Evolutionary conservation across 1,140 invertebrate species (phyloP).

Genomic region (Hyphantria cunea): DNA sequence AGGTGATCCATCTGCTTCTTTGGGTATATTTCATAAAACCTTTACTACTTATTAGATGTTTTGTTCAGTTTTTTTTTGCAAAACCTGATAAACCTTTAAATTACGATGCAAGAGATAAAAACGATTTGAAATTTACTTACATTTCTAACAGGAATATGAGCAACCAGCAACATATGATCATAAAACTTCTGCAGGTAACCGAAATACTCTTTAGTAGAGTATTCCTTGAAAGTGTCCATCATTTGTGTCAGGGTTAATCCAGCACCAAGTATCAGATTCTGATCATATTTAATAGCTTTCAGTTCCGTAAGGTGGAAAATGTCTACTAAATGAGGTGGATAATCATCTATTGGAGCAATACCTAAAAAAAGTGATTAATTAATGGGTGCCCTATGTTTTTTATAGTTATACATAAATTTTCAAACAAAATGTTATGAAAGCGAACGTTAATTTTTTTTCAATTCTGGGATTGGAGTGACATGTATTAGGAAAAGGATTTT

Average conservation of each 20-base stretch:
- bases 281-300: constrained; percentile 71
- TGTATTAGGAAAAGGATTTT: too few species aligned
- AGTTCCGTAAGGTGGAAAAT: constrained; percentile 85
- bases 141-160: constrained; percentile 87
- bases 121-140: constrained; percentile 54
- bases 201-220: constrained; percentile 61
- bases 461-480: too few species aligned
- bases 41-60: too few species aligned
- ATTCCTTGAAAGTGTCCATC: constrained; percentile 80
- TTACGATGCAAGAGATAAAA: too few species aligned
- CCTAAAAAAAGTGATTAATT: constrained; percentile 26
- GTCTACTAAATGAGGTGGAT: constrained; percentile 84
- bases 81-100: too few species aligned
- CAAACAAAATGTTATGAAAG: not conserved
- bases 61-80: too few species aligned
- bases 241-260: constrained; percentile 81
- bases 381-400: not conserved
- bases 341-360: constrained; percentile 28
- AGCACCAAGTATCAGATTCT: constrained; percentile 76
- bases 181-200: constrained; percentile 77
- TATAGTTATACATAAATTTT: not conserved
- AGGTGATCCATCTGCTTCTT: too few species aligned
- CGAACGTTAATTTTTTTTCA: not conserved
- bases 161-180: constrained; percentile 84
- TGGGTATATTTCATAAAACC: too few species aligned